These are phyloP conservation scores for Apus apus DNA, from an alignment of 2,113 vertebrate genomes.

Conservation along the genomic window DNA sequence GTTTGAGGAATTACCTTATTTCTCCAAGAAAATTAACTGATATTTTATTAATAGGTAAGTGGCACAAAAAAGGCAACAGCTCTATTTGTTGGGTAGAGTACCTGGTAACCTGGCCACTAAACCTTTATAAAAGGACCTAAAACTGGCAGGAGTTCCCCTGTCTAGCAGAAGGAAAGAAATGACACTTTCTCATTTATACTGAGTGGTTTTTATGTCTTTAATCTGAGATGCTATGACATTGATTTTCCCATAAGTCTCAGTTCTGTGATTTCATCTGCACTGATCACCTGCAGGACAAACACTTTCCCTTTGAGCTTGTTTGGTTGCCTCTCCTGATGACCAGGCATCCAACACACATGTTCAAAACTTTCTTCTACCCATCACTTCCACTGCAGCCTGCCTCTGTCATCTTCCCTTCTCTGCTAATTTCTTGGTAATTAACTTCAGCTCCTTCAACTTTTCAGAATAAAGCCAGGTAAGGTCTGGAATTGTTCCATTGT, in stretches of 20 bases:
- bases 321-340: background rate
- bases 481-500: background rate
- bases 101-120: background rate
- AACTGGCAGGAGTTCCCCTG: background rate
- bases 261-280: background rate
- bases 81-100: background rate
- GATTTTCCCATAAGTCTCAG: background rate
- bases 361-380: background rate
- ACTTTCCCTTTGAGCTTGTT: background rate
- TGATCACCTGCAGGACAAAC: background rate
- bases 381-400: background rate
- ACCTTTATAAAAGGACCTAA: background rate
- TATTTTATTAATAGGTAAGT: background rate
- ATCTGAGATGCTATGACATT: background rate
- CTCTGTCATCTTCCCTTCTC: background rate
- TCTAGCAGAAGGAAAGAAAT: background rate
- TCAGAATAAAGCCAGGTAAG: background rate
- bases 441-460: background rate
- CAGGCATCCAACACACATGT: accelerated
- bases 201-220: background rate
- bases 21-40: background rate
- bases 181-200: background rate
- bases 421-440: background rate
- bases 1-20: background rate
- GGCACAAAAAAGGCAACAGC: accelerated